phyloP scores from a whole-genome alignment of 2,797 vertebrate genomes.

The Ceryle rudis region DNA sequence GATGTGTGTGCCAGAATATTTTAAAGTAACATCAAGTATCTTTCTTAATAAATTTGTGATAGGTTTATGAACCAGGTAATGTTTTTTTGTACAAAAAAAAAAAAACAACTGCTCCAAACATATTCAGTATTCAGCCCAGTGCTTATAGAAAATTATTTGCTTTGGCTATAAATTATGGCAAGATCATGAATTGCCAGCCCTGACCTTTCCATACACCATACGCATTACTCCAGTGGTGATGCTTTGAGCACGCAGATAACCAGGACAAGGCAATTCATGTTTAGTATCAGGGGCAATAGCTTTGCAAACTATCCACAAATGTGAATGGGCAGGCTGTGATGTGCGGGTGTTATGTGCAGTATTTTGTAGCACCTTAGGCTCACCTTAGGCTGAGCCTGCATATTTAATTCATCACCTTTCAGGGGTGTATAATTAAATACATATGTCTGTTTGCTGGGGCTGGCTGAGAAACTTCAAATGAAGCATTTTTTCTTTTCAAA shows the following conservation, averaged over 20 bases:
- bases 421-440: neutral
- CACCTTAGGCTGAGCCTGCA: neutral
- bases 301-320: neutral
- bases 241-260: neutral
- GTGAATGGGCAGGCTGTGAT: neutral
- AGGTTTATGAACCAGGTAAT: constrained; percentile 49
- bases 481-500: neutral
- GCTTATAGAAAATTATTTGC: neutral
- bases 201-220: constrained; percentile 30
- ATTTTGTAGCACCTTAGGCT: too few relatives aligned
- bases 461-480: neutral
- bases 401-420: constrained; percentile 42
- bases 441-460: neutral
- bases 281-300: neutral
- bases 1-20: constrained; percentile 74
- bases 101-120: neutral
- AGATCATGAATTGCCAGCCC: neutral
- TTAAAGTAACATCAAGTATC: constrained; percentile 71
- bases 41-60: constrained; percentile 65
- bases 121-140: constrained; percentile 1
- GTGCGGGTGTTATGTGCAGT: neutral
- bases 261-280: neutral
- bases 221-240: neutral
- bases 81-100: constrained; percentile 21
- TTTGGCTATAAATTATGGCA: constrained; percentile 17